phyloP scores from a whole-genome alignment of 37 sponge, comb jelly and placozoan genomes.

The Axinella damicornis region DNA sequence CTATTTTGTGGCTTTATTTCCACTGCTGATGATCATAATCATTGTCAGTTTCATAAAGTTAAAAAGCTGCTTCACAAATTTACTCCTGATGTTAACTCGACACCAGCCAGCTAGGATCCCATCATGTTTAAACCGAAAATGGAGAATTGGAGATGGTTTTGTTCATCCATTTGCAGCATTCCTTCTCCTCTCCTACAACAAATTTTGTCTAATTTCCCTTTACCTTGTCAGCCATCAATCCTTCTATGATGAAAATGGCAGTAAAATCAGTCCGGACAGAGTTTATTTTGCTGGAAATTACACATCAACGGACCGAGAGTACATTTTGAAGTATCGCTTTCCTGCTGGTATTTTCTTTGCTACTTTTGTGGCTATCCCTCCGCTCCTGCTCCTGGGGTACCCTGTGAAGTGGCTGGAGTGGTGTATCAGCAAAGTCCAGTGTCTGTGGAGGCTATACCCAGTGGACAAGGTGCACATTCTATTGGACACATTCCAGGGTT shows the following conservation, averaged over 20 bases:
- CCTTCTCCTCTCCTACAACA: constrained; percentile 63
- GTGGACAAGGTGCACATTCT: too few relatives aligned
- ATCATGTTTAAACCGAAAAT: too few relatives aligned
- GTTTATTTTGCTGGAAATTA: constrained; percentile 38
- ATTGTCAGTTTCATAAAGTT: neutral
- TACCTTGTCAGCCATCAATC: constrained; percentile 11
- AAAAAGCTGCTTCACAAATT: neutral
- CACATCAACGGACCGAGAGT: neutral
- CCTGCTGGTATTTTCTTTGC: constrained; percentile 36
- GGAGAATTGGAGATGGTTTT: constrained; percentile 2
- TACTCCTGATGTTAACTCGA: too few relatives aligned
- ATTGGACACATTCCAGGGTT: too few relatives aligned
- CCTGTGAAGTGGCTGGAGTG: too few relatives aligned
- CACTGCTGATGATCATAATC: constrained; percentile 33
- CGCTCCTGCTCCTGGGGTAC: constrained; percentile 48
- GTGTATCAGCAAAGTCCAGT: too few relatives aligned
- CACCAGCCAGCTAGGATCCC: too few relatives aligned
- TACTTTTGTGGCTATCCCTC: constrained; percentile 39
- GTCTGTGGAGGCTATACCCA: too few relatives aligned
- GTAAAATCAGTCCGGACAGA: neutral
- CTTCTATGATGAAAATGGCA: constrained; percentile 5
- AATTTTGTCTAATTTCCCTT: constrained; percentile 27
- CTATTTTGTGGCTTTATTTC: constrained; percentile 48
- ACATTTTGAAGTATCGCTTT: constrained; percentile 13
- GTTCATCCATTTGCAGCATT: constrained; percentile 59